A percentile compares a stretch with the other conserved stretches of the same genome.
phyloP scores from a whole-genome alignment of 2,888 invertebrate species.

The Mesopsocus fuscifrons region DNA sequence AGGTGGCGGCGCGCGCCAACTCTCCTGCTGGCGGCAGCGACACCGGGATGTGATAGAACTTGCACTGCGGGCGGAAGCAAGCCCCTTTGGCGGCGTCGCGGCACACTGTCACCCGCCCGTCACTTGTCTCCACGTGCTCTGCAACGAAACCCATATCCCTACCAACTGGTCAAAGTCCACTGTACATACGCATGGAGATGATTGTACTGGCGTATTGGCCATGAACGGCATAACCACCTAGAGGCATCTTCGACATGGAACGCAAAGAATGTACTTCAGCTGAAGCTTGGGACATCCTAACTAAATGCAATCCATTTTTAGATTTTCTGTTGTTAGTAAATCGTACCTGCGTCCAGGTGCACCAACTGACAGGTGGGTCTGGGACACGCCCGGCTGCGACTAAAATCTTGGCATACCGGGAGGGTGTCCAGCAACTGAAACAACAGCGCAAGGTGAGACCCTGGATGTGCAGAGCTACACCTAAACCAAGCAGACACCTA shows the following conservation, averaged over 20 bases:
- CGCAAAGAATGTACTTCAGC: too few relatives aligned
- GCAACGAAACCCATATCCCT: constrained; percentile 24
- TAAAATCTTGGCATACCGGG: constrained; percentile 99
- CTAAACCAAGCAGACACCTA: too few relatives aligned
- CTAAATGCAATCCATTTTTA: too few relatives aligned
- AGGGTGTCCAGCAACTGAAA: constrained; percentile 99
- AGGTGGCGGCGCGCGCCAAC: constrained; percentile 34
- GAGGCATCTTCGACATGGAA: too few relatives aligned
- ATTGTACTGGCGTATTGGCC: background rate
- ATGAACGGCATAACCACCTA: too few relatives aligned
- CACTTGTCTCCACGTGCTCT: constrained; percentile 91
- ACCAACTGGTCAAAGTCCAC: constrained; percentile 10
- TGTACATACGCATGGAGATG: background rate
- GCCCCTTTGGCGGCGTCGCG: constrained; percentile 88
- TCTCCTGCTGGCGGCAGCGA: constrained; percentile 66
- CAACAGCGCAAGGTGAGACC: constrained; percentile 21
- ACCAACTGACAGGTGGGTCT: constrained; percentile 96
- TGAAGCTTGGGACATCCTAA: too few relatives aligned
- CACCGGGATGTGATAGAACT: constrained; percentile 94
- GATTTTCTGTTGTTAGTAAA: too few relatives aligned
- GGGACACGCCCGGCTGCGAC: constrained; percentile 80
- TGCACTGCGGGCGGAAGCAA: constrained; percentile 85
- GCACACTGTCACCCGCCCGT: constrained; percentile 89
- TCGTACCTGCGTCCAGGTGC: constrained; percentile 85
- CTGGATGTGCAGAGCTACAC: too few relatives aligned